Evolutionary conservation across 2,888 invertebrate species (phyloP).

Genomic region (Drosophila peninsularis): DNA sequence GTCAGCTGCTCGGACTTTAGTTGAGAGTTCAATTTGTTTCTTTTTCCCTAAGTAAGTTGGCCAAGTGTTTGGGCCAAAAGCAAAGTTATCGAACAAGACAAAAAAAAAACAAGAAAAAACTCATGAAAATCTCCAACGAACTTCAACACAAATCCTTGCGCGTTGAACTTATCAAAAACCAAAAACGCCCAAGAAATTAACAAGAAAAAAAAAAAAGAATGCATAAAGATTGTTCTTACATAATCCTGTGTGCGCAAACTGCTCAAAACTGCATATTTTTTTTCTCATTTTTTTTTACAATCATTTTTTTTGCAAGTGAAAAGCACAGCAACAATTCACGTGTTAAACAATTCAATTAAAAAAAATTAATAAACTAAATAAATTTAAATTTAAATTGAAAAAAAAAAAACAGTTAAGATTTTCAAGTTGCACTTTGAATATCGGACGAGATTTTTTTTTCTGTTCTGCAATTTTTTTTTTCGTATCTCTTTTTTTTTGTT

Average conservation of each 20-base stretch:
- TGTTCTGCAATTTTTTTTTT: slow-evolving; percentile 39
- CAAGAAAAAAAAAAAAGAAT: slow-evolving; percentile 14
- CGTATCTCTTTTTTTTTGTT: slow-evolving; percentile 36
- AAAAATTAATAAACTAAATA: slow-evolving; percentile 9
- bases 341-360: slow-evolving; percentile 14
- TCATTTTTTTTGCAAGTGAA: slow-evolving; percentile 68
- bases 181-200: slow-evolving; percentile 15
- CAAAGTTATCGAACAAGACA: slow-evolving; percentile 30
- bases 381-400: neutral
- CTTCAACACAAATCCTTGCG: slow-evolving; percentile 46
- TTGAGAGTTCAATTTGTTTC: slow-evolving; percentile 85
- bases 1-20: slow-evolving; percentile 85
- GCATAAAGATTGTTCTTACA: slow-evolving; percentile 42
- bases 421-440: slow-evolving; percentile 31
- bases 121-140: slow-evolving; percentile 22
- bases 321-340: slow-evolving; percentile 29
- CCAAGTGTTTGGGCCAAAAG: slow-evolving; percentile 43
- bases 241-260: slow-evolving; percentile 49
- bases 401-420: slow-evolving; percentile 18
- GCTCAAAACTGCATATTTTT: slow-evolving; percentile 39
- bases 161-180: slow-evolving; percentile 34
- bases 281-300: slow-evolving; percentile 67
- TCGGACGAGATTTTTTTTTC: slow-evolving; percentile 37
- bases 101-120: slow-evolving; percentile 14
- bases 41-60: slow-evolving; percentile 85